phyloP scores from a whole-genome alignment of 2,113 vertebrate genomes.

The Macrotus californicus region DNA sequence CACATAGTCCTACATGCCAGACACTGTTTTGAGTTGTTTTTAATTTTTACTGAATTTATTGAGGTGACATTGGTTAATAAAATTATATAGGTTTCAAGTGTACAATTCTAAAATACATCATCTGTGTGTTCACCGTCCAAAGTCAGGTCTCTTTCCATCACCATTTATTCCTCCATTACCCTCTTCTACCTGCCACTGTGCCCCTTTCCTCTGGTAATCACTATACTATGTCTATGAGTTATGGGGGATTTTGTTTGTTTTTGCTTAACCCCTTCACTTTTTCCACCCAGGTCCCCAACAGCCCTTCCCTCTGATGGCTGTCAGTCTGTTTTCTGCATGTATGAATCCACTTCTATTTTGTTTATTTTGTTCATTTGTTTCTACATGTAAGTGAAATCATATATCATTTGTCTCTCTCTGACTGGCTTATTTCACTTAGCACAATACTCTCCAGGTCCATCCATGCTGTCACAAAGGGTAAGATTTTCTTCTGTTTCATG shows the following conservation, averaged over 20 bases:
- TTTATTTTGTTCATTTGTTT: background rate
- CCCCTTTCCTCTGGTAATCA: too few species aligned
- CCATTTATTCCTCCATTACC: background rate
- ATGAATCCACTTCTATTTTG: background rate
- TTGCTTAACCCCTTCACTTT: background rate
- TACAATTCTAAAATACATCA: background rate
- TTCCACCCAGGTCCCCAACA: background rate
- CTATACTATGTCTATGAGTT: background rate
- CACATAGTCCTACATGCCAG: background rate
- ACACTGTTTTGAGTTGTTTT: background rate
- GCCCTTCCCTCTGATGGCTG: background rate
- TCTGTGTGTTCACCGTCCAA: background rate
- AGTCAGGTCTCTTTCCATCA: background rate
- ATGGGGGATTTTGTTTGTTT: background rate
- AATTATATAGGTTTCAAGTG: too few species aligned
- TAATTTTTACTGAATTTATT: too few species aligned
- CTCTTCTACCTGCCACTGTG: background rate
- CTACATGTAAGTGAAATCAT: background rate
- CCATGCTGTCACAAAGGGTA: background rate
- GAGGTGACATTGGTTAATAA: too few species aligned
- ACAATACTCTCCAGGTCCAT: background rate
- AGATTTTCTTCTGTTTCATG: background rate
- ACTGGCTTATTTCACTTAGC: background rate
- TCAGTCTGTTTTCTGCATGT: background rate
- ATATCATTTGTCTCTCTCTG: background rate